phyloP scores from a whole-genome alignment of 2,888 invertebrate genomes.

The Cecidostiba fungosa region DNA sequence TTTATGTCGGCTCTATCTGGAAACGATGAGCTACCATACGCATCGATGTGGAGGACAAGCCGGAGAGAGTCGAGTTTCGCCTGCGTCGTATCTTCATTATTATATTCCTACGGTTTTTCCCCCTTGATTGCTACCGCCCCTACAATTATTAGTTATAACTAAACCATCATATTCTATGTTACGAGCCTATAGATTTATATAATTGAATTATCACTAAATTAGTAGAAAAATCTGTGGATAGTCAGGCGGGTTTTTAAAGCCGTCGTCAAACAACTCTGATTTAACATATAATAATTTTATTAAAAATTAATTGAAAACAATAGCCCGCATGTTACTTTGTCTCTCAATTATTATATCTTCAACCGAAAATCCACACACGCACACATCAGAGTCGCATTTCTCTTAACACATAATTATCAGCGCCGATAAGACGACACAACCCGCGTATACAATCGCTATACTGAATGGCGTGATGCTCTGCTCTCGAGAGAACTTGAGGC shows the following conservation, averaged over 20 bases:
- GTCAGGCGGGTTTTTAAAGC: no score
- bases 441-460: constrained; percentile 21
- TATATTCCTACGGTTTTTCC: neutral
- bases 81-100: neutral
- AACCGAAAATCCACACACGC: neutral
- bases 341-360: neutral
- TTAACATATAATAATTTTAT: neutral
- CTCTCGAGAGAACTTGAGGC: constrained; percentile 17
- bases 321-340: neutral
- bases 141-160: neutral
- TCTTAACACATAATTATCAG: no score
- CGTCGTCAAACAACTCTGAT: neutral
- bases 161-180: no score
- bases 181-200: no score
- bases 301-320: neutral
- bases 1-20: constrained; percentile 58
- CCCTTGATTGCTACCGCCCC: neutral
- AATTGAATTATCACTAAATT: neutral
- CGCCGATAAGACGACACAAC: neutral
- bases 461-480: constrained; percentile 55
- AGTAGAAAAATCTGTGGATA: neutral
- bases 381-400: neutral
- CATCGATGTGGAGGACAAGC: constrained; percentile 61
- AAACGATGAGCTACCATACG: constrained; percentile 53
- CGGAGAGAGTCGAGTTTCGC: constrained; percentile 63